Conservation (phyloP, 2,113 vertebrate species). For the Theristicus caerulescens region DNA sequence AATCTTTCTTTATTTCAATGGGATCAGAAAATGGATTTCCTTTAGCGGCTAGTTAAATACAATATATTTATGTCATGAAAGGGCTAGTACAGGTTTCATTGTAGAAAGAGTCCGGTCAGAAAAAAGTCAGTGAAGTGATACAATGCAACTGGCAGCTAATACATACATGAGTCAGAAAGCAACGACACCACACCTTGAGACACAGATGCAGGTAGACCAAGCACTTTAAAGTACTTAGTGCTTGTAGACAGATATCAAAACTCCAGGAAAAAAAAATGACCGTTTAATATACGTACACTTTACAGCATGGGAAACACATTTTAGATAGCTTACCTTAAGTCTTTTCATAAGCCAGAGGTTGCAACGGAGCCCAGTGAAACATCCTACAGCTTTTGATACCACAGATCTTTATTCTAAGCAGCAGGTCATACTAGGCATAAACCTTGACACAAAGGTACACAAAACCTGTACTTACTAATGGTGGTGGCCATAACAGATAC, state of each 20-base stretch:
- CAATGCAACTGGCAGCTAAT: neutral
- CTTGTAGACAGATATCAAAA: neutral
- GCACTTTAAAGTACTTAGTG: neutral
- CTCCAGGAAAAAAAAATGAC: neutral
- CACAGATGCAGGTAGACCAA: too few relatives aligned
- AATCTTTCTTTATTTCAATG: neutral
- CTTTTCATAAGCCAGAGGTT: neutral
- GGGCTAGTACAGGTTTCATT: neutral
- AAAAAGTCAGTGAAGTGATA: neutral
- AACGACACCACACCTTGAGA: neutral
- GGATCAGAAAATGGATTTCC: neutral
- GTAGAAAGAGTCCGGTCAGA: neutral
- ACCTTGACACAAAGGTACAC: neutral
- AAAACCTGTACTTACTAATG: too few relatives aligned
- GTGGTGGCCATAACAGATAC: neutral
- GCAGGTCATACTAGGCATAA: neutral
- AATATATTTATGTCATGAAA: neutral
- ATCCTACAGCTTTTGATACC: neutral
- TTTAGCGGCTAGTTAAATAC: neutral
- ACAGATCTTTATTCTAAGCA: neutral
- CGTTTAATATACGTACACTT: neutral
- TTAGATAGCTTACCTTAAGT: neutral
- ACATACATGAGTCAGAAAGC: accelerated
- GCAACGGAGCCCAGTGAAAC: neutral
- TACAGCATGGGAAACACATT: neutral